Percentiles rank a stretch among this genome's conserved stretches.
These are phyloP conservation scores for Aphelinus atriplicis DNA, from an alignment of 1,140 invertebrate species.

Conservation along the genomic window DNA sequence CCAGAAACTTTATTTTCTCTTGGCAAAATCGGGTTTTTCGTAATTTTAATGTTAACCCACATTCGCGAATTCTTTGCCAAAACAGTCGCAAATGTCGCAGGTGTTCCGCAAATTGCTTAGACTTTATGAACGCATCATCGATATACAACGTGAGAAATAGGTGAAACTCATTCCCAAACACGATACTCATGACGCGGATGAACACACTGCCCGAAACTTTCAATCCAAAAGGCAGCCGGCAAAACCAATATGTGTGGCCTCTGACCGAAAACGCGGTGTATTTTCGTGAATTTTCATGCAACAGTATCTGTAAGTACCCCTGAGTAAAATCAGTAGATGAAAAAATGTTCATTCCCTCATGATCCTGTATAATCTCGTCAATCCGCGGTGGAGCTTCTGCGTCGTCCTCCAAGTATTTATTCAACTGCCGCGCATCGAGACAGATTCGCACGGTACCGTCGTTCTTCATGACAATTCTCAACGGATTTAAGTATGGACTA, in stretches of 20 bases:
- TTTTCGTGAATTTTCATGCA: conserved; percentile 2
- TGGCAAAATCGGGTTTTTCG: background rate
- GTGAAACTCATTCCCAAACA: background rate
- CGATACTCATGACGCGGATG: background rate
- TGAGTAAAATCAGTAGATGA: background rate
- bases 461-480: background rate
- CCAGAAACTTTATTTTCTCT: background rate
- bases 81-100: background rate
- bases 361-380: conserved; percentile 1
- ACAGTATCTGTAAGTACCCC: conserved; percentile 8
- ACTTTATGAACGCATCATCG: background rate
- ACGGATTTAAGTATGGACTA: conserved; percentile 1
- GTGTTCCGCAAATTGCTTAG: background rate
- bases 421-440: conserved; percentile 2
- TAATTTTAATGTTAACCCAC: conserved; percentile 5
- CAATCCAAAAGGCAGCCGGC: conserved; percentile 14
- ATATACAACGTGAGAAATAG: background rate
- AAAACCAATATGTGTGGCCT: background rate
- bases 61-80: background rate
- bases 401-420: conserved; percentile 3
- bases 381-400: background rate
- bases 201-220: conserved; percentile 6
- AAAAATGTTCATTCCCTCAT: conserved; percentile 11
- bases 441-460: background rate
- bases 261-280: conserved; percentile 12